Conservation (phyloP, 2,888 invertebrate genomes). For the Choristoneura rosaceana region DNA sequence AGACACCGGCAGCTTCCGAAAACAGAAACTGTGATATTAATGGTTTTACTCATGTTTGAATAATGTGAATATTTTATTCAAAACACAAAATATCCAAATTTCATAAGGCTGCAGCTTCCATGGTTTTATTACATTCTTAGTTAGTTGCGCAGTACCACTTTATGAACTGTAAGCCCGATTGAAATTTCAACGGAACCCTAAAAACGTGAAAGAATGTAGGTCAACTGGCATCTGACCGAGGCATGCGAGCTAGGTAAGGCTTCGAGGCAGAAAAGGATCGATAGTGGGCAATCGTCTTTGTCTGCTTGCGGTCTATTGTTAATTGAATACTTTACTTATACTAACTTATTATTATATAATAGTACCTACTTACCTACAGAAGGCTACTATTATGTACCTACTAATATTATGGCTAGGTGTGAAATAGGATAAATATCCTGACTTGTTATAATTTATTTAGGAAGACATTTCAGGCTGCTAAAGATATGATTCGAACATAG, state of each 20-base stretch:
- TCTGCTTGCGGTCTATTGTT: constrained; percentile 25
- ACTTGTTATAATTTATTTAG: no score
- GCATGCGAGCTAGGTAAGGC: constrained; percentile 35
- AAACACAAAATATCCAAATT: no score
- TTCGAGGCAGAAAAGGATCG: constrained; percentile 27
- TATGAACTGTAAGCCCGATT: background rate
- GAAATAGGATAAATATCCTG: no score
- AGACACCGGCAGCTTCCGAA: no score
- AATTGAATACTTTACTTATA: constrained; percentile 9
- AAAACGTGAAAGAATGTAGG: constrained; percentile 48
- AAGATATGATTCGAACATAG: no score
- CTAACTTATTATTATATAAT: background rate
- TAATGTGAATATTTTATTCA: no score
- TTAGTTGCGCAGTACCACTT: background rate
- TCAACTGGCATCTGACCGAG: constrained; percentile 43
- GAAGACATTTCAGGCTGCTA: no score
- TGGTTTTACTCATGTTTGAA: no score
- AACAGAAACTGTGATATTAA: no score
- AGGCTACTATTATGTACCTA: no score
- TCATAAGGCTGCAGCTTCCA: background rate
- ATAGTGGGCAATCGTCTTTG: constrained; percentile 31
- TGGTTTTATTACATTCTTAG: background rate
- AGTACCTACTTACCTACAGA: no score
- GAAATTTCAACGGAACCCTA: constrained; percentile 25
- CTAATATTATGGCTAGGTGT: no score